Evolutionary conservation across 2,113 vertebrate genomes (phyloP).

Genomic region (Butastur rufipennis): DNA sequence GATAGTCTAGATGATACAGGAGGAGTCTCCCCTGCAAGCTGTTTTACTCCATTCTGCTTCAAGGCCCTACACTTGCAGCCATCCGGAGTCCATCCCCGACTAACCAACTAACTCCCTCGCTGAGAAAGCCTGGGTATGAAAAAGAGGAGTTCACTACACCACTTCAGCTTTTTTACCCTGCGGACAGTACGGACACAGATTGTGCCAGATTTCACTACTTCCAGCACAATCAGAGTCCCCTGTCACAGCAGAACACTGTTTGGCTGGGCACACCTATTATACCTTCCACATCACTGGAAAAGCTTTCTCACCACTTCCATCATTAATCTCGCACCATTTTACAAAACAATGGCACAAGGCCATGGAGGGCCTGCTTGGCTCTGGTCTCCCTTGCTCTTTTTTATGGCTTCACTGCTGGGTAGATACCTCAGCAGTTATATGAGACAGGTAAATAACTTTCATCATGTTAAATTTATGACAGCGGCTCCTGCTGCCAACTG

Average conservation of each 20-base stretch:
- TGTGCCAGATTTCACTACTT: neutral
- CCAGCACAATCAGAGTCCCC: neutral
- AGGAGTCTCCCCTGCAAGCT: neutral
- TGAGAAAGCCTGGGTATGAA: neutral
- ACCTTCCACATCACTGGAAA: fast-evolving
- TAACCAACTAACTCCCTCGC: neutral
- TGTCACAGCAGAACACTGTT: neutral
- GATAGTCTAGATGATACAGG: neutral
- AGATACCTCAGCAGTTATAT: neutral
- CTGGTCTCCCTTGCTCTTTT: neutral
- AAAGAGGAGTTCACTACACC: neutral
- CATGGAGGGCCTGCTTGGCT: neutral
- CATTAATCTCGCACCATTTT: neutral
- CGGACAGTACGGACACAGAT: neutral
- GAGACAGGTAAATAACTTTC: neutral
- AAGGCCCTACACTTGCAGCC: neutral
- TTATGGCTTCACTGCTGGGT: neutral
- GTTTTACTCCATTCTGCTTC: neutral
- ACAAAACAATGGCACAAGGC: neutral
- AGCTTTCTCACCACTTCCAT: neutral
- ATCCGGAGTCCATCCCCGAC: neutral
- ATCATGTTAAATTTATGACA: slow-evolving; percentile 2
- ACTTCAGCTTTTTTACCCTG: neutral
- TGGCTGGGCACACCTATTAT: neutral
- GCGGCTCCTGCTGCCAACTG: neutral